These are phyloP conservation scores for Chrysolina americana DNA, from an alignment of 2,888 invertebrate species.

Conservation along the genomic window DNA sequence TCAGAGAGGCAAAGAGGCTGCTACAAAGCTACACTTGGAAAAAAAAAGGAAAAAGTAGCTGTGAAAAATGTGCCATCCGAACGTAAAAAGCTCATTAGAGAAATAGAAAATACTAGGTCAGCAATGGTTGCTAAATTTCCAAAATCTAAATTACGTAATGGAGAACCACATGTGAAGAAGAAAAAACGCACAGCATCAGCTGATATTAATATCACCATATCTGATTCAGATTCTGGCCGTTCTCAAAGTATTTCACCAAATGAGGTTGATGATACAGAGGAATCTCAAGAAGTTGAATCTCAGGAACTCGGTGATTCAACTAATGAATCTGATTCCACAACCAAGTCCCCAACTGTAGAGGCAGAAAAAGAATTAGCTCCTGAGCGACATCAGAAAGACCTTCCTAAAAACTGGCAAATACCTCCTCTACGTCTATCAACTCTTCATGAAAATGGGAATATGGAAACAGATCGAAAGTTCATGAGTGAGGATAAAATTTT, in stretches of 20 bases:
- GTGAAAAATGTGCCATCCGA: slow-evolving; percentile 59
- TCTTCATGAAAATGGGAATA: not conserved
- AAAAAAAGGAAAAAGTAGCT: slow-evolving; percentile 55
- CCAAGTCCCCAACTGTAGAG: slow-evolving; percentile 6
- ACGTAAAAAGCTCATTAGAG: slow-evolving; percentile 64
- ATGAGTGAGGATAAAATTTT: not conserved
- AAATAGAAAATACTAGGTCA: slow-evolving; percentile 67
- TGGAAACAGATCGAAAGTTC: not conserved
- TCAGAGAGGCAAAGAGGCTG: slow-evolving; percentile 68
- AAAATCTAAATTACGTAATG: slow-evolving; percentile 19
- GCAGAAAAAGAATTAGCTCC: slow-evolving; percentile 22
- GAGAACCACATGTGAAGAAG: slow-evolving; percentile 24
- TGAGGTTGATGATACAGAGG: slow-evolving; percentile 6
- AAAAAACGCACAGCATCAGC: slow-evolving; percentile 38
- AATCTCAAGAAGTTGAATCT: slow-evolving; percentile 18
- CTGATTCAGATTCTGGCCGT: slow-evolving; percentile 36
- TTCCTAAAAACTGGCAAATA: not conserved
- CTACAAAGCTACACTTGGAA: slow-evolving; percentile 63
- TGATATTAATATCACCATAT: slow-evolving; percentile 55
- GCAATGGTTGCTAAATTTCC: slow-evolving; percentile 29
- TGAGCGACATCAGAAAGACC: not conserved
- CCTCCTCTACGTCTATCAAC: slow-evolving; percentile 17
- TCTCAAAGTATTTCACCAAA: slow-evolving; percentile 2
- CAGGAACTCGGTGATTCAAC: slow-evolving; percentile 45
- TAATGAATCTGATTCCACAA: slow-evolving; percentile 34